These are phyloP conservation scores for Watsonalla binaria DNA, from an alignment of 2,888 invertebrate species.

Conservation along the genomic window DNA sequence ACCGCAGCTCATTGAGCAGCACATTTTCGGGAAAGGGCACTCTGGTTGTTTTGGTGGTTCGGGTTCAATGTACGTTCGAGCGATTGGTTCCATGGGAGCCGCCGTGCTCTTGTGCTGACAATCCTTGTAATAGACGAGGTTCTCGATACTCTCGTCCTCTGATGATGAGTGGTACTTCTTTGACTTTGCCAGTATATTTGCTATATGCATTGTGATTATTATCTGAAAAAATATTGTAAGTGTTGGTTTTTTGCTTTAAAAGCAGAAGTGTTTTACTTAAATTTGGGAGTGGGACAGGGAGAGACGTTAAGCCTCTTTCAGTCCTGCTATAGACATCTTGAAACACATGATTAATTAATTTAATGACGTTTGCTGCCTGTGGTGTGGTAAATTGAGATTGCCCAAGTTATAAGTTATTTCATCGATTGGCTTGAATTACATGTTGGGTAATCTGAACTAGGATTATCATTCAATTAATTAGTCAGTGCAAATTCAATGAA, in stretches of 20 bases:
- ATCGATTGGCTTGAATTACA: too few species aligned
- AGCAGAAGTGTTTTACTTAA: neutral
- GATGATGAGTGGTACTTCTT: constrained; percentile 28
- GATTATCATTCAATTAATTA: too few species aligned
- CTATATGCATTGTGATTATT: constrained; percentile 36
- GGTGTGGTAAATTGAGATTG: too few species aligned
- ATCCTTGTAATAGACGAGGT: constrained; percentile 62
- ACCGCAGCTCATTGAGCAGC: constrained; percentile 58
- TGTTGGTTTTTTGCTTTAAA: neutral
- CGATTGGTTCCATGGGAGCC: neutral
- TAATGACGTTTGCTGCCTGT: too few species aligned
- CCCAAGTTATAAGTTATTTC: too few species aligned
- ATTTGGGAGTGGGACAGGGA: neutral
- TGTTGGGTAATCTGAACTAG: too few species aligned
- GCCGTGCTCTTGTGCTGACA: constrained; percentile 40
- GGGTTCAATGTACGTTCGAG: constrained; percentile 8
- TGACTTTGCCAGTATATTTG: constrained; percentile 24
- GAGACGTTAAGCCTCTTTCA: too few species aligned
- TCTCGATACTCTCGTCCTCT: constrained; percentile 64
- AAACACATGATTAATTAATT: too few species aligned
- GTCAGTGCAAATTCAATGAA: too few species aligned
- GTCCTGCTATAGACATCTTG: too few species aligned
- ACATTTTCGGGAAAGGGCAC: constrained; percentile 56
- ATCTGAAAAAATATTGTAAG: constrained; percentile 36
- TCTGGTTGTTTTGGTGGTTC: constrained; percentile 17